Evolutionary conservation across 2,888 invertebrate species (phyloP).

Genomic region (Apodemia zela): DNA sequence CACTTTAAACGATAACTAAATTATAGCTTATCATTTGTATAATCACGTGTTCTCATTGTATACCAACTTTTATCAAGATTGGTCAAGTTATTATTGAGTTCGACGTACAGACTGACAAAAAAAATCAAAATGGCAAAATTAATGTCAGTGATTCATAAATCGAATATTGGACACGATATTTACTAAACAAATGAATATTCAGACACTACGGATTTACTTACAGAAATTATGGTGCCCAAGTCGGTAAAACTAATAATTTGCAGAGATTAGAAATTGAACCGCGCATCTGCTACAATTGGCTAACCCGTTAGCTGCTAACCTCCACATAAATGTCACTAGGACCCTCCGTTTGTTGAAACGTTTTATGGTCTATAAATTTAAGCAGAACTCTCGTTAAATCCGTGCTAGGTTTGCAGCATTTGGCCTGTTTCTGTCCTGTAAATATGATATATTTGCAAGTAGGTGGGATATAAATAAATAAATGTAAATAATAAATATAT

Average conservation of each 20-base stretch:
- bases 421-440: background rate
- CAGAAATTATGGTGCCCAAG: constrained; percentile 17
- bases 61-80: too few species aligned
- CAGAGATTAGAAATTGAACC: constrained; percentile 23
- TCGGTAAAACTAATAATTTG: constrained; percentile 22
- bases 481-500: too few species aligned
- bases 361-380: constrained; percentile 66
- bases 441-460: background rate
- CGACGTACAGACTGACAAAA: background rate
- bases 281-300: constrained; percentile 42
- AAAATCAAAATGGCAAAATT: too few species aligned
- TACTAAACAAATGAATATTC: background rate
- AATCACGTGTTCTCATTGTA: too few species aligned
- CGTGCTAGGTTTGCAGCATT: constrained; percentile 41
- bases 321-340: constrained; percentile 59
- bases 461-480: too few species aligned
- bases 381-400: constrained; percentile 45
- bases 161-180: too few species aligned
- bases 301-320: constrained; percentile 39
- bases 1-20: too few species aligned
- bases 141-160: too few species aligned
- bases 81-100: too few species aligned
- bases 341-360: constrained; percentile 60
- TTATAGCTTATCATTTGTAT: too few species aligned
- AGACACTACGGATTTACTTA: too few species aligned